Evolutionary conservation across 2,888 invertebrate species (phyloP).

Genomic region (Tetragonisca angustula): DNA sequence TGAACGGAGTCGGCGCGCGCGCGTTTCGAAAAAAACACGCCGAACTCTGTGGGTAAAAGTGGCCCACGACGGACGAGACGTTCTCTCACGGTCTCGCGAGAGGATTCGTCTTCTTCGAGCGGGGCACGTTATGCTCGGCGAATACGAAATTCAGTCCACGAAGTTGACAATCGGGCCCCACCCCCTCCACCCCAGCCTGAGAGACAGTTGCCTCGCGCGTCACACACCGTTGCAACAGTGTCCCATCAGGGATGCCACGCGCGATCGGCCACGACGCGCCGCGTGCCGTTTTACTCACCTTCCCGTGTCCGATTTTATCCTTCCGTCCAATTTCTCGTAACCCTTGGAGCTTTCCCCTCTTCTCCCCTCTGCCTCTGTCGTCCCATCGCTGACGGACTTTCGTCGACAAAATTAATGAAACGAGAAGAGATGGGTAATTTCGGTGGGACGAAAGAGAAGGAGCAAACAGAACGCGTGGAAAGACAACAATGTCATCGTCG

Average conservation of each 20-base stretch:
- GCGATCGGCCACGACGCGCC: slow-evolving; percentile 78
- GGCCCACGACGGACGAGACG: slow-evolving; percentile 14
- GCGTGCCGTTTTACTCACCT: slow-evolving; percentile 79
- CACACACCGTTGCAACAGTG: slow-evolving; percentile 41
- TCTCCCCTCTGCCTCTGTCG: not conserved
- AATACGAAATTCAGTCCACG: slow-evolving; percentile 69
- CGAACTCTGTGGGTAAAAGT: not conserved
- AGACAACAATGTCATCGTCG: too few species aligned
- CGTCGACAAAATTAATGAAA: not conserved
- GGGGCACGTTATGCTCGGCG: slow-evolving; percentile 64
- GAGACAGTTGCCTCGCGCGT: slow-evolving; percentile 47
- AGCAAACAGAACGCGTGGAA: not conserved
- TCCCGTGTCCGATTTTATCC: slow-evolving; percentile 71
- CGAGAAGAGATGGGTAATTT: not conserved
- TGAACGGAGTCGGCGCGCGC: not conserved
- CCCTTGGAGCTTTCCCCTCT: slow-evolving; percentile 4
- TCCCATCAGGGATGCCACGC: slow-evolving; percentile 79
- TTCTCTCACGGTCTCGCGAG: slow-evolving; percentile 58
- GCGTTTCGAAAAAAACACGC: slow-evolving; percentile 20
- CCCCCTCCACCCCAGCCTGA: too few species aligned
- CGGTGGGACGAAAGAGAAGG: not conserved
- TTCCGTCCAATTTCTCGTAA: slow-evolving; percentile 12
- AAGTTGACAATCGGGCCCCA: slow-evolving; percentile 64
- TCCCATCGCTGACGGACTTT: too few species aligned
- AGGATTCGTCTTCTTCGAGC: slow-evolving; percentile 34